Evolutionary conservation across 2,888 invertebrate species (phyloP).

Genomic region (Gryllus longicercus): DNA sequence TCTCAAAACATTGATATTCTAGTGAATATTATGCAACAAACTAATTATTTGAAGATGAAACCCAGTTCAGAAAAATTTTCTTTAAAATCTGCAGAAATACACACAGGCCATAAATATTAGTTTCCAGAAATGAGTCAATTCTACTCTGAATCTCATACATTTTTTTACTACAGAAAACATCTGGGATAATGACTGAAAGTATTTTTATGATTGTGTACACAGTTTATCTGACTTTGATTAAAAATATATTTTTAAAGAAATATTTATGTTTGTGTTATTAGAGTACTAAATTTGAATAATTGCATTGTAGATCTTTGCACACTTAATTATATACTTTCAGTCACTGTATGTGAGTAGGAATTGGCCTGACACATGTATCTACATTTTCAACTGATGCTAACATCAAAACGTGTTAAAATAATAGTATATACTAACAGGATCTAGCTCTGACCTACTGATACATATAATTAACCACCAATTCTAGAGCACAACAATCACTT

Average conservation of each 20-base stretch:
- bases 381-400: not conserved
- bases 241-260: no score
- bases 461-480: not conserved
- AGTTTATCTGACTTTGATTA: not conserved
- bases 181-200: not conserved
- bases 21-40: no score
- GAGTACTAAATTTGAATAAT: not conserved
- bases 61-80: not conserved
- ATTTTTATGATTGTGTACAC: not conserved
- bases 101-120: not conserved
- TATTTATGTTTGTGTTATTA: no score
- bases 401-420: not conserved
- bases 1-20: not conserved
- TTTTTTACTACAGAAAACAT: not conserved
- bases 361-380: not conserved
- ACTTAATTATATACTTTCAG: not conserved
- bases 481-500: not conserved
- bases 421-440: not conserved
- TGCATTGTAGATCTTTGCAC: not conserved
- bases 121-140: not conserved
- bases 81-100: not conserved
- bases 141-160: not conserved
- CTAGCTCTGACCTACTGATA: not conserved
- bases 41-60: not conserved
- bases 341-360: not conserved